phyloP scores from a whole-genome alignment of 2,888 invertebrate species.

The Caenorhabditis becei region DNA sequence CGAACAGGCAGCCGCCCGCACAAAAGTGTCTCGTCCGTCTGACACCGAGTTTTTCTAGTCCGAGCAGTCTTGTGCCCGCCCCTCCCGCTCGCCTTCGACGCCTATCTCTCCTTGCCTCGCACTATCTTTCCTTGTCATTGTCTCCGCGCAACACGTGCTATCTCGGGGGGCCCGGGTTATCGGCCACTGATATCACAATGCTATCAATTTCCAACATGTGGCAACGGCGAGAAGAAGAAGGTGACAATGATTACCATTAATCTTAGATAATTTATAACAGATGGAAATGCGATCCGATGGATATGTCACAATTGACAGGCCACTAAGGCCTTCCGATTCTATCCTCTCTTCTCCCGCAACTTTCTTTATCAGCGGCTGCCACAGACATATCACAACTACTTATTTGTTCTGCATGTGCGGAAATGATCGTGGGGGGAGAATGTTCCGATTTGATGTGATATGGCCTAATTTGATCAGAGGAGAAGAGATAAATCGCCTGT shows the following conservation, averaged over 20 bases:
- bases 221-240: constrained; percentile 15
- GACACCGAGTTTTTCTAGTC: constrained; percentile 7
- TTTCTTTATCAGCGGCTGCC: background rate
- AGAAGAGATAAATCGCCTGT: background rate
- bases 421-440: background rate
- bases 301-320: constrained; percentile 25
- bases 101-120: background rate
- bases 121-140: background rate
- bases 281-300: constrained; percentile 10
- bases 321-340: background rate
- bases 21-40: background rate
- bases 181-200: constrained; percentile 19
- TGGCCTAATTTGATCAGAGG: constrained; percentile 2
- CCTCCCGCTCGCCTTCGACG: background rate
- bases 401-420: constrained; percentile 4
- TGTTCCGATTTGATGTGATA: constrained; percentile 10
- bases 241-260: constrained; percentile 41
- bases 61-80: constrained; percentile 7
- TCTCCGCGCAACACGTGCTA: constrained; percentile 20
- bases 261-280: constrained; percentile 44
- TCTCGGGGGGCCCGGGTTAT: constrained; percentile 22
- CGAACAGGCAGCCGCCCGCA: background rate
- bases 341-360: background rate
- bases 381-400: background rate
- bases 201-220: constrained; percentile 48